Evolutionary conservation across 2,888 invertebrate genomes (phyloP), one percentile per base, ranked within the genome.

Genomic region (Cybosia mesomella): DNA sequence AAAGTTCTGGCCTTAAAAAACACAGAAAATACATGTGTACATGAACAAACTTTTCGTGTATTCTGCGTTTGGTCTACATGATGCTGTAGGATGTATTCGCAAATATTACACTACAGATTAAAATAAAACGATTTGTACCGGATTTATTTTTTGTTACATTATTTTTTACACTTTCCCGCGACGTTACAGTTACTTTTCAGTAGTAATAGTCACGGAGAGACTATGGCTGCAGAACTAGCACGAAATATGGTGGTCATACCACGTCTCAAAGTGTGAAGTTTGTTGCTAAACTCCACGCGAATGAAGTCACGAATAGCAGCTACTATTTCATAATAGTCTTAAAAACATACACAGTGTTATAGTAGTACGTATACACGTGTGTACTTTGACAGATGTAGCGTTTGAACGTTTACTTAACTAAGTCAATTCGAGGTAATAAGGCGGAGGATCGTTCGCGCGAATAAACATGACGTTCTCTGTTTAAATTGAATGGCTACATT

Each of bases 371-470:
- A 24, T 39, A 59, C n/a, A n/a, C 22, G 59, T 59, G 21, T 5
- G 24, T 65, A 73, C 76, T 62, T 72, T 73, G 81, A 72, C 76
- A 70, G 69, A 80, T 72, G 69, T 65, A 73, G 65, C 69, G 68
- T 69, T 75, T 67, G 54, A 71, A 71, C 66, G 71, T 80, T 78
- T 67, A 72, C 72, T 68, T 72, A 71, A 71, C 81, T 72, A 68
- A 78, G 79, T 74, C 74, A 81, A 81, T 79, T 65, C 49, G 62
- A 76, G 73, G 71, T 79, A 81, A 79, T 81, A 80, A 79, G 71
- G 68, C 43, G 55, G 66, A 60, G 60, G 70, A 72, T 71, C 66
- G 66, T 58, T 66, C 63, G 72, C 67, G 60, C 49, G 61, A 36
- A 65, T 69, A 69, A 61, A 65, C 64, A 58, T 68, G 64, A 55